These are phyloP conservation scores for Nezara viridula DNA, from an alignment of 2,888 invertebrate species.

Conservation along the genomic window DNA sequence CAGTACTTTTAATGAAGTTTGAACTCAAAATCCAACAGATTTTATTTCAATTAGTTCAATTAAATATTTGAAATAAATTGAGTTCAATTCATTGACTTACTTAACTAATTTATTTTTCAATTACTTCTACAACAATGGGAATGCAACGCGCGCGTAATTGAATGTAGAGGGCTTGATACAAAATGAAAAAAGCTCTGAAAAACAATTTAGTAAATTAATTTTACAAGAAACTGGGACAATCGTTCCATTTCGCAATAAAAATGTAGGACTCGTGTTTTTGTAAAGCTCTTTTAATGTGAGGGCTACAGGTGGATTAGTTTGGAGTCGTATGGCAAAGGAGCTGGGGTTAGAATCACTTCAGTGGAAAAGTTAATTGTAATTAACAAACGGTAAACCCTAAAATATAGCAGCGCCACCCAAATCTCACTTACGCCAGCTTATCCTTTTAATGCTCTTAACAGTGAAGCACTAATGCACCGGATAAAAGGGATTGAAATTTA, in stretches of 20 bases:
- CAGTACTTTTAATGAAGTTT: too few relatives aligned
- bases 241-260: not conserved
- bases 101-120: not conserved
- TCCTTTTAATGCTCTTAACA: conserved; percentile 1
- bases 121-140: not conserved
- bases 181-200: not conserved
- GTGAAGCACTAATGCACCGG: not conserved
- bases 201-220: not conserved
- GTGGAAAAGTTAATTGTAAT: conserved; percentile 30
- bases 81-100: not conserved
- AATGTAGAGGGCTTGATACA: not conserved
- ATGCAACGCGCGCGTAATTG: not conserved
- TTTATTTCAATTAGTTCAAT: too few relatives aligned
- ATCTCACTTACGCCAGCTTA: conserved; percentile 10
- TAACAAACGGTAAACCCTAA: conserved; percentile 23
- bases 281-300: conserved; percentile 4
- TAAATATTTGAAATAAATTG: not conserved
- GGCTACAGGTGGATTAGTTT: not conserved
- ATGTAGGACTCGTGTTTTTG: not conserved
- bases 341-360: not conserved
- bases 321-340: conserved; percentile 12
- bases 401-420: not conserved
- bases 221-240: not conserved
- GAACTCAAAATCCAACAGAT: too few relatives aligned
- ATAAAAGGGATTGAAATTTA: not conserved